Percentiles rank a stretch among this genome's conserved stretches.
phyloP scores from a whole-genome alignment of 2,113 vertebrate genomes.

The Mastomys coucha region DNA sequence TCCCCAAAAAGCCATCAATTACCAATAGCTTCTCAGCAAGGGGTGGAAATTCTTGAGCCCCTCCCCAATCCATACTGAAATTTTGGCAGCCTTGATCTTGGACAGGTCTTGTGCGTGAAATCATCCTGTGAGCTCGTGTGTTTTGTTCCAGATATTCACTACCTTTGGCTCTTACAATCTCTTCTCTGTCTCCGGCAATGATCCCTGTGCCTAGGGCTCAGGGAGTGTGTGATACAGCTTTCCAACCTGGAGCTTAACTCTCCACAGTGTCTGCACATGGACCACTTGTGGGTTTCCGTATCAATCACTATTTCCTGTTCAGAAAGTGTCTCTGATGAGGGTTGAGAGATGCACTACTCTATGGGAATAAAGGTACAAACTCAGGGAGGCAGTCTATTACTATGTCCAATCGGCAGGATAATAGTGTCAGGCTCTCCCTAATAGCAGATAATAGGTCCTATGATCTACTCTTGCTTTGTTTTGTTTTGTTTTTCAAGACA shows the following conservation, averaged over 20 bases:
- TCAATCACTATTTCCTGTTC: not conserved
- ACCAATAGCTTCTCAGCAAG: not conserved
- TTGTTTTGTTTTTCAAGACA: too few relatives aligned
- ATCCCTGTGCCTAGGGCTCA: not conserved
- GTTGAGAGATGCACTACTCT: not conserved
- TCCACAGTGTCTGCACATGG: not conserved
- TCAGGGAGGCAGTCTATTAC: not conserved
- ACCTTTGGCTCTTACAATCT: not conserved
- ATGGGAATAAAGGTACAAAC: not conserved
- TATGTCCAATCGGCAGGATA: not conserved
- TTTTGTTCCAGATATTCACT: not conserved
- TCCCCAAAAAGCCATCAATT: not conserved
- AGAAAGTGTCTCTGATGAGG: not conserved
- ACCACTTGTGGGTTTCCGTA: not conserved
- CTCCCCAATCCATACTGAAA: too few relatives aligned
- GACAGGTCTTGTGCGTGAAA: not conserved
- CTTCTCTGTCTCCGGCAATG: not conserved
- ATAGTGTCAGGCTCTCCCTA: not conserved
- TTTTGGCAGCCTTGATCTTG: not conserved
- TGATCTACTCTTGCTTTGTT: too few relatives aligned
- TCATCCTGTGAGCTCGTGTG: not conserved
- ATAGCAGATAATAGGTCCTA: not conserved
- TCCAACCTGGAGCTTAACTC: not conserved
- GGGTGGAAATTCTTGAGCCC: not conserved
- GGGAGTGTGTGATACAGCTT: not conserved